A percentile compares a stretch with the other conserved stretches of the same genome.
Conservation (phyloP, 2,113 vertebrate species). For the Typhlomys cinereus region DNA sequence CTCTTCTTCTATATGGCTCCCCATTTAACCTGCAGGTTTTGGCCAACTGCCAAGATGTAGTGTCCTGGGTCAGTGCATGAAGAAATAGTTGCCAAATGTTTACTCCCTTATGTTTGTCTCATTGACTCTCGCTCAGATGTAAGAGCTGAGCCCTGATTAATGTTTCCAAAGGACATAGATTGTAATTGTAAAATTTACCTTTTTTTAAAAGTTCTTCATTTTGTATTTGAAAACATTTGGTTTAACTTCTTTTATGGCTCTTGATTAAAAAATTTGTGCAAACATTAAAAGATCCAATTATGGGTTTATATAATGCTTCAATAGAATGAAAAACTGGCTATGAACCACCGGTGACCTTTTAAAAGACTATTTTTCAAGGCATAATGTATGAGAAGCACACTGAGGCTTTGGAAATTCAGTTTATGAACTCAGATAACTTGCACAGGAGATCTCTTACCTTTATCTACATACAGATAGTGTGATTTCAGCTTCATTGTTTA, state of each 20-base stretch:
- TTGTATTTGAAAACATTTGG: conserved; percentile 27
- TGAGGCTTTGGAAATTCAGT: background rate
- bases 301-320: background rate
- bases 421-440: background rate
- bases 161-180: background rate
- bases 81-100: conserved; percentile 24
- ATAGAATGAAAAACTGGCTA: background rate
- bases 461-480: background rate
- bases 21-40: background rate
- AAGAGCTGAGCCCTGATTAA: background rate
- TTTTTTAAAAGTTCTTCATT: background rate
- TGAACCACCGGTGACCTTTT: background rate
- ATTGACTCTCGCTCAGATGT: background rate
- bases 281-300: conserved; percentile 8
- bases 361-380: background rate
- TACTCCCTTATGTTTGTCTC: background rate
- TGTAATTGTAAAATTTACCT: background rate
- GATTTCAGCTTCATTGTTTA: conserved; percentile 9
- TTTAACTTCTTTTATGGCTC: conserved; percentile 13
- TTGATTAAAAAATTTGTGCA: background rate
- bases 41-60: background rate
- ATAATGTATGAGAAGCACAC: background rate
- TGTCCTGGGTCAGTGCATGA: background rate
- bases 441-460: background rate
- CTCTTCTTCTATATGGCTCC: background rate